These are phyloP conservation scores for Aethes cnicana DNA, from an alignment of 2,888 invertebrate genomes.

Conservation along the genomic window DNA sequence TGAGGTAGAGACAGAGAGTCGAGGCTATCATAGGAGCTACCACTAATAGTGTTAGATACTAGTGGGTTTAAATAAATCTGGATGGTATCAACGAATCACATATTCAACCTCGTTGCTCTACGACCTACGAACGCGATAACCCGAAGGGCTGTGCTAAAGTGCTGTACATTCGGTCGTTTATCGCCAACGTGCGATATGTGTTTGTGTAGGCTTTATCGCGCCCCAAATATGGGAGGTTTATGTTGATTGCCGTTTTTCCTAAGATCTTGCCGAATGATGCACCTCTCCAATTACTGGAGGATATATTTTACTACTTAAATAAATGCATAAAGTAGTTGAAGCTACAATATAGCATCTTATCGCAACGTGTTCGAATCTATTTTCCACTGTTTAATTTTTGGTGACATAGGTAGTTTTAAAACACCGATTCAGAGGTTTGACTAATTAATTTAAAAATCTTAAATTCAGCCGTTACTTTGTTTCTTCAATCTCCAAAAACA, in stretches of 20 bases:
- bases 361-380: not conserved
- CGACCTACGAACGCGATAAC: not conserved
- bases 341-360: too few relatives aligned
- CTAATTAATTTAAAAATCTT: too few relatives aligned
- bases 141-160: not conserved
- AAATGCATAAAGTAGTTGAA: too few relatives aligned
- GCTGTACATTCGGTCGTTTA: not conserved
- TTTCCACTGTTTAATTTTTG: not conserved
- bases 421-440: too few relatives aligned
- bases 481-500: too few relatives aligned
- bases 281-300: too few relatives aligned
- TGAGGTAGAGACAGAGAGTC: too few relatives aligned
- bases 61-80: slow-evolving; percentile 13
- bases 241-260: slow-evolving; percentile 9
- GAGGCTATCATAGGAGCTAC: too few relatives aligned
- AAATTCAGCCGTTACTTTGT: too few relatives aligned
- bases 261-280: not conserved
- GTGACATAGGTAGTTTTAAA: too few relatives aligned
- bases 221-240: slow-evolving; percentile 15
- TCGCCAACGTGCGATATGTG: not conserved
- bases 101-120: slow-evolving; percentile 18
- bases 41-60: not conserved
- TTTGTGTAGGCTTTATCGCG: slow-evolving; percentile 9
- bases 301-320: too few relatives aligned
- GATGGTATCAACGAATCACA: slow-evolving; percentile 19